Conservation (phyloP, 2,113 vertebrate genomes). For the Choloepus hoffmanni region DNA sequence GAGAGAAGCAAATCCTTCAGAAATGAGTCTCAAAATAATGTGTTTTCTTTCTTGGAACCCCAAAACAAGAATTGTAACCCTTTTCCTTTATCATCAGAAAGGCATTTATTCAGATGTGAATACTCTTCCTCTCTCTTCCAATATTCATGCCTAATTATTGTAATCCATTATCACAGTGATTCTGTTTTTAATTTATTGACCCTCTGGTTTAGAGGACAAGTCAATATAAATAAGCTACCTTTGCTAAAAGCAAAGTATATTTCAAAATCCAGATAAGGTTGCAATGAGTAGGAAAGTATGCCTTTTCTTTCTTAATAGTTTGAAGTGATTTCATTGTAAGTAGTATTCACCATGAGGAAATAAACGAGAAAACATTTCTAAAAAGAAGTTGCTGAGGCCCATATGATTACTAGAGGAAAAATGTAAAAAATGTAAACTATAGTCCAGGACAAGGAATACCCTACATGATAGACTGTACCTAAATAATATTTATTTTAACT, state of each 20-base stretch:
- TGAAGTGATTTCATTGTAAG: neutral
- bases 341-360: neutral
- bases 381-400: neutral
- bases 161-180: neutral
- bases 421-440: neutral
- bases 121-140: neutral
- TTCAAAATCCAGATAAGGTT: conserved; percentile 4
- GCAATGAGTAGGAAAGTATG: neutral
- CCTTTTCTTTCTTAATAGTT: neutral
- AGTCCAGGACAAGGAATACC: neutral
- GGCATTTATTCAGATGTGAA: neutral
- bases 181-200: neutral
- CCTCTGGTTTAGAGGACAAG: neutral
- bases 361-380: neutral
- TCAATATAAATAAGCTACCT: neutral
- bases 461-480: neutral
- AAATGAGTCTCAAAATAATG: conserved; percentile 68
- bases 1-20: conserved; percentile 71
- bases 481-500: conserved; percentile 16
- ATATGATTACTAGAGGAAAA: neutral
- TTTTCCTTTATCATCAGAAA: conserved; percentile 40
- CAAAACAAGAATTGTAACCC: neutral
- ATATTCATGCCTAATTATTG: neutral
- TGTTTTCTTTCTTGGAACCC: conserved; percentile 61
- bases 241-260: neutral